These are phyloP conservation scores for Limnodromus scolopaceus DNA, from an alignment of 2,797 vertebrate species.

Conservation along the genomic window DNA sequence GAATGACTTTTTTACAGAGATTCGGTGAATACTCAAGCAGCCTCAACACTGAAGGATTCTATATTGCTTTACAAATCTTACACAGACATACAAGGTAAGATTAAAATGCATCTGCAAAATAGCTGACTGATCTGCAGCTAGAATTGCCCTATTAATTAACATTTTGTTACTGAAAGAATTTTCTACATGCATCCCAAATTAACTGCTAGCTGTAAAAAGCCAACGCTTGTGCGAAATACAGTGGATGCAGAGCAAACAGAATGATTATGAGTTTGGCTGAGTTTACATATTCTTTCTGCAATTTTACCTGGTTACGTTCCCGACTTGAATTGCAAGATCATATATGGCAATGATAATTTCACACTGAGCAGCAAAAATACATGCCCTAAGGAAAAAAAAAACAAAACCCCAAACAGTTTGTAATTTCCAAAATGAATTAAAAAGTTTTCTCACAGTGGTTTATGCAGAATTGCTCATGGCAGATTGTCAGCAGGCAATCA, in stretches of 20 bases:
- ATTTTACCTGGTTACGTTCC: neutral
- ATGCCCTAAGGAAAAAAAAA: neutral
- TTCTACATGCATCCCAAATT: neutral
- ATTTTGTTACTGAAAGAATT: neutral
- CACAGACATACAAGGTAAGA: neutral
- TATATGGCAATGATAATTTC: neutral
- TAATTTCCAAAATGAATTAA: neutral
- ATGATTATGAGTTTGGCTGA: neutral
- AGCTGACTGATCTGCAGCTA: neutral
- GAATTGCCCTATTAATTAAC: neutral
- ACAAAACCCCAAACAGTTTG: neutral
- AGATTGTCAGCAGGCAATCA: neutral
- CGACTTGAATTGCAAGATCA: neutral
- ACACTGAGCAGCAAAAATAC: neutral
- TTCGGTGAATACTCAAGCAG: neutral
- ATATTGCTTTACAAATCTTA: neutral
- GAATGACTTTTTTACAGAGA: neutral
- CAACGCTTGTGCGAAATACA: neutral
- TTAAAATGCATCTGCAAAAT: neutral
- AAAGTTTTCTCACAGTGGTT: neutral
- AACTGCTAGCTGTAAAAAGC: neutral
- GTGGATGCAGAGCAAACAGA: neutral
- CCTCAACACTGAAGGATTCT: neutral
- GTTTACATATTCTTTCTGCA: neutral
- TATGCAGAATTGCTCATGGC: neutral